phyloP scores from a whole-genome alignment of 2,797 vertebrate species.

The Micrastur ruficollis region DNA sequence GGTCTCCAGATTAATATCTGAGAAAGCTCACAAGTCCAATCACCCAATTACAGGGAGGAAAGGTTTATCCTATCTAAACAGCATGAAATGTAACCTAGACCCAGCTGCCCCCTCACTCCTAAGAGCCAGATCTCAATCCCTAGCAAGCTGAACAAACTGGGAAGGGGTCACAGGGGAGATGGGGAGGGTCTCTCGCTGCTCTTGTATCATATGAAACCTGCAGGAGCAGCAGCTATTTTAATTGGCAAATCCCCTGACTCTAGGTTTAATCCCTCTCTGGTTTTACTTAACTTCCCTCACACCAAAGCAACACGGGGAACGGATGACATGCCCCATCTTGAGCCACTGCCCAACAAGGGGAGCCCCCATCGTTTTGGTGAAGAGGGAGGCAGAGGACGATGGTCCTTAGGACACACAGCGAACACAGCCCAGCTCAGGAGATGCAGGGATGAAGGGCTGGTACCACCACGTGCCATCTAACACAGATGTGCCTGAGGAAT shows the following conservation, averaged over 20 bases:
- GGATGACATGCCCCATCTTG: not conserved
- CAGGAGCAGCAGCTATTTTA: slow-evolving; percentile 49
- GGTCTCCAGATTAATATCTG: slow-evolving; percentile 68
- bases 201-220: slow-evolving; percentile 37
- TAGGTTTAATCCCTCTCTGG: not conserved
- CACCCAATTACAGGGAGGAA: slow-evolving; percentile 69
- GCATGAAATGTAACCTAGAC: slow-evolving; percentile 60
- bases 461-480: not conserved
- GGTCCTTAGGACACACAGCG: not conserved
- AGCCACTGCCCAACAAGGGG: not conserved
- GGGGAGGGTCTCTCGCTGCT: slow-evolving; percentile 15
- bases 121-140: slow-evolving; percentile 53
- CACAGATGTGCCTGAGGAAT: not conserved
- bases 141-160: slow-evolving; percentile 62
- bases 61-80: slow-evolving; percentile 75
- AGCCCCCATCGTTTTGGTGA: not conserved
- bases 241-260: slow-evolving; percentile 29
- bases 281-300: not conserved
- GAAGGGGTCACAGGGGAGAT: not conserved
- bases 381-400: not conserved
- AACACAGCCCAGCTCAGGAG: not conserved
- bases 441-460: not conserved
- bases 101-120: not conserved
- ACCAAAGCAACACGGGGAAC: not conserved
- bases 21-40: slow-evolving; percentile 60